These are phyloP conservation scores for Crocuta crocuta DNA, from an alignment of 2,113 vertebrate species.

Conservation along the genomic window DNA sequence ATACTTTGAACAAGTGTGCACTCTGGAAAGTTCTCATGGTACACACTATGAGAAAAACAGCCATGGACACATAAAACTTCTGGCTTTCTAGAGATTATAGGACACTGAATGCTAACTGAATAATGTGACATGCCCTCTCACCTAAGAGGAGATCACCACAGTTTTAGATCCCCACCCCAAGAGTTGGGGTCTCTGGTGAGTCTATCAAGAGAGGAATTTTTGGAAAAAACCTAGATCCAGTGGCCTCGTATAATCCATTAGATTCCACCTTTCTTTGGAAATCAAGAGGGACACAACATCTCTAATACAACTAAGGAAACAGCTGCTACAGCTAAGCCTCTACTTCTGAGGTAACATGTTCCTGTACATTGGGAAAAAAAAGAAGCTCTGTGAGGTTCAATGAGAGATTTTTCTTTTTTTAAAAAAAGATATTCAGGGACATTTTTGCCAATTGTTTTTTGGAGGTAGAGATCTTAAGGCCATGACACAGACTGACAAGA, in stretches of 20 bases:
- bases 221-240: not conserved
- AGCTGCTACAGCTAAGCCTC: not conserved
- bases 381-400: not conserved
- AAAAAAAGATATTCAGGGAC: not conserved
- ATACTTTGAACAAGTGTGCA: not conserved
- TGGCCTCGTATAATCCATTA: not conserved
- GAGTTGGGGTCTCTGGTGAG: not conserved
- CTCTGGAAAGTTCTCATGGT: not conserved
- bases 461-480: conserved; percentile 37
- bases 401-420: conserved; percentile 16
- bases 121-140: not conserved
- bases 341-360: not conserved
- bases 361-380: not conserved
- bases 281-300: not conserved
- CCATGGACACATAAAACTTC: not conserved
- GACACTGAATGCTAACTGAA: not conserved
- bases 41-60: not conserved
- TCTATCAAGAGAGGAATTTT: not conserved
- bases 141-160: not conserved
- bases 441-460: not conserved
- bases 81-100: not conserved
- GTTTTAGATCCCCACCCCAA: not conserved
- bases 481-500: not conserved
- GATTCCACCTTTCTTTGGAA: not conserved
- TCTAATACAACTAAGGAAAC: not conserved